Base-by-base conservation (phyloP, 2,888 invertebrate genomes). In the Xylota segnis region DNA sequence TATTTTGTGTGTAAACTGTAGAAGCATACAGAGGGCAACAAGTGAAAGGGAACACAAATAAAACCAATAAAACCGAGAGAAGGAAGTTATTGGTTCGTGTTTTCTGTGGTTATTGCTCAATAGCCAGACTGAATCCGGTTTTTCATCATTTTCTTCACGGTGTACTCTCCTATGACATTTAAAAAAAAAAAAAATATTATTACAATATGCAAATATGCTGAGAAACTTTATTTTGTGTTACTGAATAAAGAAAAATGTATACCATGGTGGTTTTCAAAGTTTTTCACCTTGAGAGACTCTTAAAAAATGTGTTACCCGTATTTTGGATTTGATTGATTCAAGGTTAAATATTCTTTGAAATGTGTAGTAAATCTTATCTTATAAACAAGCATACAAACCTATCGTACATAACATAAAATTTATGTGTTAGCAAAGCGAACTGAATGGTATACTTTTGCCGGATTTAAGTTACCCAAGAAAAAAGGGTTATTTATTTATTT, bases 121-220 rank as follows among this genome's bases (percentile, higher is more conserved):
- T 75, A 61, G 56, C 43, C 52, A 32, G 14, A 84, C 32, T 66
- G 72, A 83, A 79, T 82, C 86, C 86, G 86, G 86, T 86, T 86
- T 82, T 72, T 45, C 71, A 74, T 72, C 68, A 63, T 61, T 78
- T 74, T 65, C 71, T 56, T 76, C 43, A 45, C 45, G 27, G 66
- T 63, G 61, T 58, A 50, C 47, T 40, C 66, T 72, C 59, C 66
- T 72, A 78, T 83, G 84, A 75, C 84, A 81, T 84, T 84, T 81
- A 58, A 81, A 75, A 45, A 66, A 68, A n/a, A n/a, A n/a, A n/a
- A n/a, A n/a, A n/a, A n/a, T n/a, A n/a, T n/a, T 16, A 58, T 83
- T 72, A 58, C 70, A 75, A 70, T 84, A 84, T 81, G 84, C 84
- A 71, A 79, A 79, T 50, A 47, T 84, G 14, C 16, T 32, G n/a